Percentiles rank a stretch among this genome's conserved stretches.
These are phyloP conservation scores for Nephila pilipes DNA, from an alignment of 1,140 invertebrate species.

Conservation along the genomic window DNA sequence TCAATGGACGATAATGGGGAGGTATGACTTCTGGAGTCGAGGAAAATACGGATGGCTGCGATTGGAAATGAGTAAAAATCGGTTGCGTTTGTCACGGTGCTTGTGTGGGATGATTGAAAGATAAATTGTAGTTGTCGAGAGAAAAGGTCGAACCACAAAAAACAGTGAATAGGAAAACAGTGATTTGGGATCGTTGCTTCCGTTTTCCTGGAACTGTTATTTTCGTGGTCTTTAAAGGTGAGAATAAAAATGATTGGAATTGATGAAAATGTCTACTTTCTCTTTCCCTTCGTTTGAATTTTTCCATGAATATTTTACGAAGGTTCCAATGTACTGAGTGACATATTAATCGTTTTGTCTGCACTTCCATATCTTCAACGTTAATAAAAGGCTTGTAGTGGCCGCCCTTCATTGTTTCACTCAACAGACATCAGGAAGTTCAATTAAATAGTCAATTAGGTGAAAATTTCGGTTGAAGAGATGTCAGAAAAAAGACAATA, in stretches of 20 bases:
- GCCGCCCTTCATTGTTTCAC: too few species aligned
- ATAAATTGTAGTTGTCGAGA: constrained; percentile 4
- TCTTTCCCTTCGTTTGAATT: background rate
- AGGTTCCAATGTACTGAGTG: too few species aligned
- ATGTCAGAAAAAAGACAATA: too few species aligned
- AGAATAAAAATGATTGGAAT: background rate
- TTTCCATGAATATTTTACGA: background rate
- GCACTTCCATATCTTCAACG: too few species aligned
- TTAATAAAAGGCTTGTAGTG: too few species aligned
- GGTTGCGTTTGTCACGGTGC: background rate
- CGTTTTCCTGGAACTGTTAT: background rate
- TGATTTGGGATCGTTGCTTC: background rate
- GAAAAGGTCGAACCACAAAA: background rate
- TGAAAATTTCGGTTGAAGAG: too few species aligned
- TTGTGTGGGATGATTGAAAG: constrained; percentile 3
- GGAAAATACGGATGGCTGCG: background rate
- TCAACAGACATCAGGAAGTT: too few species aligned
- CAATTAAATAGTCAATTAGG: too few species aligned
- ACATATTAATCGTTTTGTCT: too few species aligned
- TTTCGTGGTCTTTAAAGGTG: background rate
- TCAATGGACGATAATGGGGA: constrained; percentile 60
- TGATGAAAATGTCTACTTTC: background rate
- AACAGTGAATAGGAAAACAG: background rate
- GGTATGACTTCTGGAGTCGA: constrained; percentile 23
- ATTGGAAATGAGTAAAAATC: background rate